phyloP scores from a whole-genome alignment of 2,113 vertebrate species.

The Misgurnus anguillicaudatus region DNA sequence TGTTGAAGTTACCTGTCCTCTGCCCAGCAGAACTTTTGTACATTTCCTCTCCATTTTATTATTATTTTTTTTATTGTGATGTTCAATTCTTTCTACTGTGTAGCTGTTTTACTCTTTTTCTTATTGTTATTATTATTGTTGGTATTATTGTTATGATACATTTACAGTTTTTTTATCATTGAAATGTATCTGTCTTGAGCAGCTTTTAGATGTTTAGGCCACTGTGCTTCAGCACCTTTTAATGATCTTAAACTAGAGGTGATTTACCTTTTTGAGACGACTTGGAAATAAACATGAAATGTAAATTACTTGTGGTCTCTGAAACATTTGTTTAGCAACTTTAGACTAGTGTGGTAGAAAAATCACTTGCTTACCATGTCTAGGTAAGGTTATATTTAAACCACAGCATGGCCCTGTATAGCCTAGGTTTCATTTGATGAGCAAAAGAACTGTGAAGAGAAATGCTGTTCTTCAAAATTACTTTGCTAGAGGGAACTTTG shows the following conservation, averaged over 20 bases:
- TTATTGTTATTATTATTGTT: conserved; percentile 90
- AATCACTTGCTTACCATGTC: too few relatives aligned
- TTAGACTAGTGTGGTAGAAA: not conserved
- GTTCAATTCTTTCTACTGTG: conserved; percentile 97
- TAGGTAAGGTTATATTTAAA: too few relatives aligned
- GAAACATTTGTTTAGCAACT: not conserved
- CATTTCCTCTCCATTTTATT: conserved; percentile 87
- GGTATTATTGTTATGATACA: conserved; percentile 84
- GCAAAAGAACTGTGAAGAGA: too few relatives aligned
- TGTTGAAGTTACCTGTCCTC: conserved; percentile 79
- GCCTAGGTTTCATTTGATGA: too few relatives aligned
- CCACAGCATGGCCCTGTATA: too few relatives aligned
- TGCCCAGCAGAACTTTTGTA: conserved; percentile 94
- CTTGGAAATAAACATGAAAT: conserved; percentile 94
- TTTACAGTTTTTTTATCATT: conserved; percentile 93
- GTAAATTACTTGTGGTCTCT: conserved; percentile 40
- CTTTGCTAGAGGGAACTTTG: too few relatives aligned
- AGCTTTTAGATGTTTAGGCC: conserved; percentile 95
- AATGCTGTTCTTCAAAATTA: too few relatives aligned
- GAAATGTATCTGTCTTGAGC: conserved; percentile 91
- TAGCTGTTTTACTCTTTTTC: conserved; percentile 98
- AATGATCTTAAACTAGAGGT: conserved; percentile 85
- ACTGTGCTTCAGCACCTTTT: conserved; percentile 94
- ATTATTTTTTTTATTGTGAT: conserved; percentile 94
- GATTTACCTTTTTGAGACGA: conserved; percentile 96